Evolutionary conservation across 2,888 invertebrate genomes (phyloP).

Genomic region (Callinectes sapidus): DNA sequence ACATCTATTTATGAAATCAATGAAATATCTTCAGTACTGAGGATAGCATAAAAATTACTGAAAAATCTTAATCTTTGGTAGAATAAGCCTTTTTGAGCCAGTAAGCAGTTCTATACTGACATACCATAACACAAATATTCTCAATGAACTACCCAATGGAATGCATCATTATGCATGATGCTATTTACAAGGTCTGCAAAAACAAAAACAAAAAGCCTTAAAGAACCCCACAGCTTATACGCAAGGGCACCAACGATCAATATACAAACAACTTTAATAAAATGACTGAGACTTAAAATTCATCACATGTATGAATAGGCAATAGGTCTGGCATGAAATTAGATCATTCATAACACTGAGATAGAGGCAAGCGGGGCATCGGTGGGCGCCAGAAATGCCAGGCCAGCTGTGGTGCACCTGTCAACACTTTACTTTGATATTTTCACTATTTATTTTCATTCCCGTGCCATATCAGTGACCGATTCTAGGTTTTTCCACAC

Average conservation of each 20-base stretch:
- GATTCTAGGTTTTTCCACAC: neutral
- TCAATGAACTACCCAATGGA: neutral
- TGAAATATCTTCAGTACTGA: no score
- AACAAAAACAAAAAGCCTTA: neutral
- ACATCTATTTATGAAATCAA: no score
- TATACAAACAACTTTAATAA: neutral
- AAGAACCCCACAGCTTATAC: neutral
- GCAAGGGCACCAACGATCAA: neutral
- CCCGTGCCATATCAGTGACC: neutral
- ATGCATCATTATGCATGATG: neutral
- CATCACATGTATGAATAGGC: neutral
- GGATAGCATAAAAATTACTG: no score
- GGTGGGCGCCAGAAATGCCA: neutral
- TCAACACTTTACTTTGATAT: neutral
- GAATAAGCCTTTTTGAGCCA: no score
- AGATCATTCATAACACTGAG: neutral
- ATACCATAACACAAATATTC: no score
- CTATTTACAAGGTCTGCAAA: neutral
- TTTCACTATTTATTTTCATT: neutral
- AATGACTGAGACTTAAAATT: neutral
- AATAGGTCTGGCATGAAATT: neutral
- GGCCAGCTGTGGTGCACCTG: neutral
- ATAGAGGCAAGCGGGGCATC: neutral
- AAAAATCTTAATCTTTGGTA: no score
- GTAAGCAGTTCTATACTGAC: no score